Conservation (phyloP, 2,888 invertebrate species). For the Steinernema carpocapsae region DNA sequence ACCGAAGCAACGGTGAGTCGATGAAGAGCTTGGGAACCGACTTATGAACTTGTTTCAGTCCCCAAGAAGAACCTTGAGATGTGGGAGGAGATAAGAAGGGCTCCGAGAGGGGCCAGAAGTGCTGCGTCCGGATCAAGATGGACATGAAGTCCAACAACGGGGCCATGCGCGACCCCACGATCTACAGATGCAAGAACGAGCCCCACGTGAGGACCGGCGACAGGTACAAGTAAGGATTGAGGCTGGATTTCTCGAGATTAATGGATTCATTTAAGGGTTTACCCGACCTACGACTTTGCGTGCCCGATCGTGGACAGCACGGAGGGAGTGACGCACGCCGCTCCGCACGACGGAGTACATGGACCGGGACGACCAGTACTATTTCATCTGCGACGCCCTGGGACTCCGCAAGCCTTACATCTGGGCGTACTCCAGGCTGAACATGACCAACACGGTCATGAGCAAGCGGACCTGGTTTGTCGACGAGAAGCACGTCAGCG, state of each 20-base stretch:
- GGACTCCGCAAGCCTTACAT: conserved; percentile 87
- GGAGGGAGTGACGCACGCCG: conserved; percentile 95
- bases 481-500: conserved; percentile 88
- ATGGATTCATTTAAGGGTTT: conserved; percentile 77
- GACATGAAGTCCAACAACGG: conserved; percentile 95
- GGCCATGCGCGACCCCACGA: conserved; percentile 95
- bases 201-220: conserved; percentile 89
- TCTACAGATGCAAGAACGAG: conserved; percentile 95
- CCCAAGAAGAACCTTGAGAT: conserved; percentile 83
- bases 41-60: conserved; percentile 72
- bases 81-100: conserved; percentile 93
- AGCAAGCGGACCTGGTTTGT: conserved; percentile 99
- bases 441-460: conserved; percentile 96
- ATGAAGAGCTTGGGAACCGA: not conserved
- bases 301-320: conserved; percentile 98
- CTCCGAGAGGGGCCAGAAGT: conserved; percentile 80
- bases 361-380: conserved; percentile 95
- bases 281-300: conserved; percentile 99
- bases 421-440: conserved; percentile 93
- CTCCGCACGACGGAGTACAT: conserved; percentile 97
- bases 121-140: conserved; percentile 94
- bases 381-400: conserved; percentile 85
- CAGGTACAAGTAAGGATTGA: conserved; percentile 82
- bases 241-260: not conserved
- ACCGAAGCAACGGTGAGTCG: conserved; percentile 54